Evolutionary conservation across 2,797 vertebrate species (phyloP), one percentile per base, ranked within the genome.

Genomic region (Enteromius afrohamiltoni): DNA sequence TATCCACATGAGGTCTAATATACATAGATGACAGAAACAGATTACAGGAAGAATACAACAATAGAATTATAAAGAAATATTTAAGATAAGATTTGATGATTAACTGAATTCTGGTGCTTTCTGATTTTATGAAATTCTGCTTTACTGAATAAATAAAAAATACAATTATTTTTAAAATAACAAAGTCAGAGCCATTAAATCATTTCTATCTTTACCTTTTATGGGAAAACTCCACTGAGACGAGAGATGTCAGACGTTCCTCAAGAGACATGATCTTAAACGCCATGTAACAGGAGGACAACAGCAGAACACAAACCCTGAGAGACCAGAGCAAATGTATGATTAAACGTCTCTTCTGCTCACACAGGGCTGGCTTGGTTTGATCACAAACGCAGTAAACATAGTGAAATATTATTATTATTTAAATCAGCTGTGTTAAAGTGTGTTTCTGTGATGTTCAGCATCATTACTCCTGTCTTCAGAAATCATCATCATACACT

Each of bases 211-310:
- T 96, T 97, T 93, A 98, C 97, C 93, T 93, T 19, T 94, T 92
- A 21, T 91, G 87, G 78, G 85, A 89, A 78, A 95, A 92, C 51
- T 96, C 95, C 29, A 93, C 21, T 21, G 96, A 92, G n/a, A 93
- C 90, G 1, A 98, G 92, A 0, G 93, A 93, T 1, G 91, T 90
- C 85, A 99, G 93, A 8, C 88, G 95, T 70, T 97, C 95, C 88
- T 99, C 98, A 91, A 99, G 87, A 16, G 93, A 91, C 49, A 93
- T 82, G 86, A 99, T 96, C 92, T 96, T 97, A 1, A 97, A 95
- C 64, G 95, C 94, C 95, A 99, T 95, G 90, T 96, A 99, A 90
- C 96, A 96, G 64, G 97, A 97, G 0, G 97, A 97, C 88, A 97
- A 42, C 83, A 98, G 92, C 81, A 99, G 92, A 40, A 95, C 55